A percentile compares a stretch with the other conserved stretches of the same genome.
phyloP scores from a whole-genome alignment of 1,140 invertebrate genomes.

The Zaprionus camerounensis region DNA sequence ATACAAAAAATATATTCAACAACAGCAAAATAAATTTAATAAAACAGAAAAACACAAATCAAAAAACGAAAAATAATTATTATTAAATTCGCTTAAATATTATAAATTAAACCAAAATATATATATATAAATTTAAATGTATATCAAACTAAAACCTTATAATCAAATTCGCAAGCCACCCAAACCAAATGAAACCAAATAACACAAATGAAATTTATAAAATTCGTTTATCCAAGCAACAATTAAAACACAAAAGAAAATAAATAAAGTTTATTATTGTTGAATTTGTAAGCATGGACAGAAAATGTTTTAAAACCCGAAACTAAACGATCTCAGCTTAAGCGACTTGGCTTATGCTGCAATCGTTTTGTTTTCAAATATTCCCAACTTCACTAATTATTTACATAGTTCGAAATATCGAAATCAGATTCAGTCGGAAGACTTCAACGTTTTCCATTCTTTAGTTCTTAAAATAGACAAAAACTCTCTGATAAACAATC shows the following conservation, averaged over 20 bases:
- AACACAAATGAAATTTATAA: conserved; percentile 54
- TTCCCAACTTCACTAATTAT: background rate
- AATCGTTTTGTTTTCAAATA: conserved; percentile 26
- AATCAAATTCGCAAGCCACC: conserved; percentile 69
- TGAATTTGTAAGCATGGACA: conserved; percentile 71
- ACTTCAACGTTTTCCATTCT: conserved; percentile 38
- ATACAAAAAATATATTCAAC: conserved; percentile 54
- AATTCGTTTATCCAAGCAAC: conserved; percentile 55
- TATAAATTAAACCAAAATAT: conserved; percentile 4
- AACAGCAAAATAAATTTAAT: conserved; percentile 33
- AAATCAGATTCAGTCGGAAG: background rate
- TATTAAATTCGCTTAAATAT: conserved; percentile 50
- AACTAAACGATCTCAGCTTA: conserved; percentile 14
- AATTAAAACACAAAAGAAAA: conserved; percentile 50
- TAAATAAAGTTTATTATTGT: conserved; percentile 67
- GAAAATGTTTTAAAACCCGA: conserved; percentile 27
- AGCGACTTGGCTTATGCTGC: conserved; percentile 29
- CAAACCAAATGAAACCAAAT: conserved; percentile 50
- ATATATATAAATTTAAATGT: conserved; percentile 41
- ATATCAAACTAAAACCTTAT: conserved; percentile 62
- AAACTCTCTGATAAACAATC: conserved; percentile 62
- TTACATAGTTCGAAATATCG: background rate
- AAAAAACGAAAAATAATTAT: conserved; percentile 43
- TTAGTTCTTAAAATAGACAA: conserved; percentile 62
- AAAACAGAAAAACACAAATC: conserved; percentile 42